A percentile compares a stretch with the other conserved stretches of the same genome.
phyloP scores from a whole-genome alignment of 1,140 invertebrate species.

The Sminthurinus signatus region DNA sequence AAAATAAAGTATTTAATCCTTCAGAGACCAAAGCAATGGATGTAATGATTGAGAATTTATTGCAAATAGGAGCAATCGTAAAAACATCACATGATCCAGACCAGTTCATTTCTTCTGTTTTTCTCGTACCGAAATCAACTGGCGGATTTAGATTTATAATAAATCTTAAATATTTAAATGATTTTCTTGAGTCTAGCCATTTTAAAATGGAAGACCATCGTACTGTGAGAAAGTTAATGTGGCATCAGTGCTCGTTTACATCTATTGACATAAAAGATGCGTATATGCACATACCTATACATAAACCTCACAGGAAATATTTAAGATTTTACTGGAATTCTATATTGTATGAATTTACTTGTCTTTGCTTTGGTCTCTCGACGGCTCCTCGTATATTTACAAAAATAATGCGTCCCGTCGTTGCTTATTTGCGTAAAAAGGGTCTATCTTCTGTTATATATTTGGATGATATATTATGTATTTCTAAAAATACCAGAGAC shows the following conservation, averaged over 20 bases:
- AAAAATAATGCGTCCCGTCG: slow-evolving; percentile 17
- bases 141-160: slow-evolving; percentile 15
- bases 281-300: slow-evolving; percentile 9
- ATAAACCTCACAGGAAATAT: slow-evolving; percentile 13
- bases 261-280: slow-evolving; percentile 27
- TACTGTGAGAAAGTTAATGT: slow-evolving; percentile 9
- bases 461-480: slow-evolving; percentile 21
- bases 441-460: slow-evolving; percentile 7
- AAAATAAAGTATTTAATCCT: neutral
- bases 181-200: slow-evolving; percentile 12
- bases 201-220: slow-evolving; percentile 31
- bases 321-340: slow-evolving; percentile 19
- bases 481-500: neutral
- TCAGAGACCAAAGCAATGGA: neutral
- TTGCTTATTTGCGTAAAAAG: neutral
- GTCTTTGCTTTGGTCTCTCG: slow-evolving; percentile 22
- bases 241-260: slow-evolving; percentile 1
- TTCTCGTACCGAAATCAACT: slow-evolving; percentile 12
- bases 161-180: slow-evolving; percentile 20
- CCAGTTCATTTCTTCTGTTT: slow-evolving; percentile 11
- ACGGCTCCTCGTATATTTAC: slow-evolving; percentile 22
- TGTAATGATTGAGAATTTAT: neutral
- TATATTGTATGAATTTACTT: slow-evolving; percentile 17
- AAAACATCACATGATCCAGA: neutral
- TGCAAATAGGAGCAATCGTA: neutral